Conservation (phyloP, 2,113 vertebrate species). For the Lanius collurio region DNA sequence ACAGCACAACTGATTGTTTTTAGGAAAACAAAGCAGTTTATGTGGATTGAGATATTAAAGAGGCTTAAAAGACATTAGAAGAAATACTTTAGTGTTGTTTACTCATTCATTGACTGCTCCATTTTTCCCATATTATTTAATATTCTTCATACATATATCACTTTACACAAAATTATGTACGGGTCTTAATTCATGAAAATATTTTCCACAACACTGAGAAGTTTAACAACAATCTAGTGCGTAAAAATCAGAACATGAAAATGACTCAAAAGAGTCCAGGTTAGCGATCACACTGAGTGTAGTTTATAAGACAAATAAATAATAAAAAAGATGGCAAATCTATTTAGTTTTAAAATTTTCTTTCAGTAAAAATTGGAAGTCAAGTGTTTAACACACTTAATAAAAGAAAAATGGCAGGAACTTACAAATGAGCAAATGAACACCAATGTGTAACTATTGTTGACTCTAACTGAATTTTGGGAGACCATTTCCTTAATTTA, state of each 20-base stretch:
- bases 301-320: background rate
- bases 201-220: background rate
- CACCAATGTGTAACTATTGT: background rate
- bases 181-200: background rate
- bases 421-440: background rate
- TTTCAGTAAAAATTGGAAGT: background rate
- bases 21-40: constrained; percentile 9
- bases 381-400: background rate
- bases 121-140: background rate
- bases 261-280: background rate
- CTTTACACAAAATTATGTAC: background rate
- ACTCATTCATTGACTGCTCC: background rate
- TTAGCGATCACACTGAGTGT: background rate
- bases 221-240: background rate
- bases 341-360: background rate
- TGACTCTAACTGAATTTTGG: background rate
- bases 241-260: background rate
- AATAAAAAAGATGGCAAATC: constrained; percentile 3
- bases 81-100: background rate
- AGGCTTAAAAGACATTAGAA: constrained; percentile 8
- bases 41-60: constrained; percentile 7
- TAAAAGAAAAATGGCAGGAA: background rate
- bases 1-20: constrained; percentile 29
- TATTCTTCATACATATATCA: background rate
- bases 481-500: background rate